Evolutionary conservation across 2,797 vertebrate genomes (phyloP), one percentile per base, ranked within the genome.

Genomic region (Synaphobranchus kaupii): DNA sequence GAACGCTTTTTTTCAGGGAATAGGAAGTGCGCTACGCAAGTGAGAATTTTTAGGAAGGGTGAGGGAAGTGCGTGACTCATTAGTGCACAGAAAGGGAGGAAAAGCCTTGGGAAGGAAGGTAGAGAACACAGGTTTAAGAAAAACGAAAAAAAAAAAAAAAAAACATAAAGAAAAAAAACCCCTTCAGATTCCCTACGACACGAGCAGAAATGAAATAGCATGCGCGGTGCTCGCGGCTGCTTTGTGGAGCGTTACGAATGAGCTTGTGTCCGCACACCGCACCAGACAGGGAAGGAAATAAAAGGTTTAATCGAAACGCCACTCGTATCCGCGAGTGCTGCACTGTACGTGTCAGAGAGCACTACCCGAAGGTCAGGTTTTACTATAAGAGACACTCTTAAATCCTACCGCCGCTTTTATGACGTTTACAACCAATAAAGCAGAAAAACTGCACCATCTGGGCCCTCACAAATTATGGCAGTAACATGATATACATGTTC

Each of bases 221-320:
- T 91, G 90, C 89, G 87, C 87, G 66, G 83, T 88, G 86, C 87
- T 90, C 91, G 88, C 89, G 50, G 47, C 8, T 22, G 25, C 17
- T 90, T 92, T 93, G 93, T 93, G 94, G 93, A 93, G 86, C 88
- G 84, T 73, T 89, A 54, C 87, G 86, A 87, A 89, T 88, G 94
- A 93, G 89, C 95, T 95, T 95, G 96, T 96, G 95, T 96, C 95
- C 95, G 93, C 92, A 94, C 95, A 95, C 95, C 96, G 95, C 96
- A 94, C 92, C 92, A 52, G 93, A 95, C 94, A 93, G 92, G 92
- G 90, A 92, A 92, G 84, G 47, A 66, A 80, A n/a, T n/a, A 31
- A 80, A 4, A 12, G 1, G n/a, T 81, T 81, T n/a, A 73, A 34
- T 78, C 31, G 73, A 78, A 44, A 12, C 39, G 13, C 73, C 4